Base-by-base conservation (phyloP, 2,888 invertebrate species). In the Cheilosia urbana region DNA sequence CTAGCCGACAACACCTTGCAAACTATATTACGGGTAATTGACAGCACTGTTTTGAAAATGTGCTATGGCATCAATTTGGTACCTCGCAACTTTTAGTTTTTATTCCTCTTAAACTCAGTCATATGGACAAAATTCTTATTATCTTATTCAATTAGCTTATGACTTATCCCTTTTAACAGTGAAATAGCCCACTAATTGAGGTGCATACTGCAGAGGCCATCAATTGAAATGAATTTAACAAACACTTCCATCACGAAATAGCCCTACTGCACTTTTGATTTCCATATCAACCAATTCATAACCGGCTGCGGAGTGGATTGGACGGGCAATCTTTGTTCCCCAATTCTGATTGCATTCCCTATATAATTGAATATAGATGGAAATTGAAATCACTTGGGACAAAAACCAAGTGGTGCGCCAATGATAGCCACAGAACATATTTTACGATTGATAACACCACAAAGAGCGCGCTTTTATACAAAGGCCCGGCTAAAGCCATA, bases 291-390 rank as follows among this genome's bases (percentile, higher is more conserved):
- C 45, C 37, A 68, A 68, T 80, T 40, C 47, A 80, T 53, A 66
- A 71, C 27, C 60, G 1, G 21, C 21, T 19, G 49, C 15, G 15
- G 7, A 4, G 15, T 21, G 17, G 27, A 17, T 6, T 0, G 15
- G 4, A 21, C 13, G 58, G 51, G 24, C 34, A 53, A 68, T 68
- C 34, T 42, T 24, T 37, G 49, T 53, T 57, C 13, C 19, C 27
- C 19, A 15, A 58, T 27, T 53, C 47, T 24, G 57, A 72, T 53
- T 60, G 60, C 19, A 53, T 51, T 72, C 15, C 34, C n/a, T n/a
- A 34, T 13, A 57, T 82, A 73, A 83, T 83, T 68, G 82, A 78
- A 78, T 78, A 83, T 83, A 62, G 55, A 83, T 83, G 77, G 77
- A 83, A 83, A 72, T 83, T 83, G 42, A 72, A 73, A 83, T 73